Base-by-base conservation (phyloP, 2,888 invertebrate species). In the Zonitis immaculata region DNA sequence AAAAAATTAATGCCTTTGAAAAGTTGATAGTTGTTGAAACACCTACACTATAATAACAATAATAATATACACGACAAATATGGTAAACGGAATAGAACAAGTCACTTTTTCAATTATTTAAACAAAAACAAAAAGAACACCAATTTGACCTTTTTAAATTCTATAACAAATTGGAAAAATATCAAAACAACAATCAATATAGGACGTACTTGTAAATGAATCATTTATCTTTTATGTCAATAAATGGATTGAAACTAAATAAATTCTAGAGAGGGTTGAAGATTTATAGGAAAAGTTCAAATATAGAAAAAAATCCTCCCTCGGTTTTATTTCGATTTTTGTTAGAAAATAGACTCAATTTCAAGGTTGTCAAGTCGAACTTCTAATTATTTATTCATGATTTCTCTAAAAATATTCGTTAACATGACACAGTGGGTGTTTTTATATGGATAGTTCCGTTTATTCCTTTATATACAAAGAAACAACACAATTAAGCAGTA, bases 381-480 rank as follows among this genome's bases (percentile, higher is more conserved):
- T 39, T 39, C 18, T 39, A 39, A 39, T n/a, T n/a, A n/a, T 39
- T 39, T 20, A 39, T 39, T 39, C 39, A 39, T 39, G 39, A 39
- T 39, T 20, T 39, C 39, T 39, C 39, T 39, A 20, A 20, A 39
- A 39, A 39, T 39, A 39, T 39, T 39, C 39, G 1, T 35, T 9
- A 8, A 16, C 16, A 20, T 3, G 39, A n/a, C 39, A 39, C 14
- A 39, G 20, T 39, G 39, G 20, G 20, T 39, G 39, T 39, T n/a
- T n/a, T n/a, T n/a, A n/a, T n/a, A n/a, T n/a, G n/a, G n/a, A n/a
- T n/a, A n/a, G n/a, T n/a, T n/a, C n/a, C n/a, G n/a, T n/a, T n/a
- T n/a, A n/a, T n/a, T n/a, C n/a, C n/a, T n/a, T n/a, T n/a, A n/a
- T n/a, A n/a, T n/a, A n/a, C n/a, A n/a, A n/a, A n/a, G n/a, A n/a